phyloP scores from a whole-genome alignment of 2,888 invertebrate genomes.

The Sympetrum striolatum region DNA sequence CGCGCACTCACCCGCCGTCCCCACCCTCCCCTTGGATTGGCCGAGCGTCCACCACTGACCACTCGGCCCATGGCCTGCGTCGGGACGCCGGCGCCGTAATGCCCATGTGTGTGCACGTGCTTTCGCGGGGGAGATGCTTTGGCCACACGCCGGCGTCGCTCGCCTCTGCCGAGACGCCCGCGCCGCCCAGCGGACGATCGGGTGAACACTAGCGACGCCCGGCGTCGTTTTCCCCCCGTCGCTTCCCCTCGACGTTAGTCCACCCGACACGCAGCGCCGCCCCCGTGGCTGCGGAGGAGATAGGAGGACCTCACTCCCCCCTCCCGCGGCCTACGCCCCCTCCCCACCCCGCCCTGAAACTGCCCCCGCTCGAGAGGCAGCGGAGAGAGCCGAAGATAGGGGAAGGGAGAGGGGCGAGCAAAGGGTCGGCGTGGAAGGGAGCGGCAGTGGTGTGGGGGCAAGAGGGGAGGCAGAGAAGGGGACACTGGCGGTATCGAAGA shows the following conservation, averaged over 20 bases:
- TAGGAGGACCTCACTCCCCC: background rate
- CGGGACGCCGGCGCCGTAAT: slow-evolving; percentile 36
- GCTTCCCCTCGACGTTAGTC: slow-evolving; percentile 13
- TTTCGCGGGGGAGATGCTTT: background rate
- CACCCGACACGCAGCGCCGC: slow-evolving; percentile 39
- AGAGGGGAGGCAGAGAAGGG: slow-evolving; percentile 11
- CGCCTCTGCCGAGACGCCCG: slow-evolving; percentile 44
- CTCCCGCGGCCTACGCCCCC: background rate
- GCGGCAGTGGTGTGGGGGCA: slow-evolving; percentile 2
- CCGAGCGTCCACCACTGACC: slow-evolving; percentile 24
- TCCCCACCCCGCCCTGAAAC: background rate
- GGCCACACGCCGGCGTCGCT: slow-evolving; percentile 23
- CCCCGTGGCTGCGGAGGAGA: slow-evolving; percentile 35
- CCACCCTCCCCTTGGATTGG: slow-evolving; percentile 9
- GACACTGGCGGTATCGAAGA: slow-evolving; percentile 17
- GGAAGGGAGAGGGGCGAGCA: slow-evolving; percentile 29
- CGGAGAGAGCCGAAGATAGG: slow-evolving; percentile 47
- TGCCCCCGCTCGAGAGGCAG: slow-evolving; percentile 21
- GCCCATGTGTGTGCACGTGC: background rate
- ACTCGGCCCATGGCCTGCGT: background rate
- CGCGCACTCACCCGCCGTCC: background rate
- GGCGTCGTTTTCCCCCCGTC: slow-evolving; percentile 9
- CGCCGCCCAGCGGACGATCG: slow-evolving; percentile 48
- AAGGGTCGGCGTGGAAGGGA: background rate
- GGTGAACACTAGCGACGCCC: slow-evolving; percentile 46